phyloP scores from a whole-genome alignment of 35 echinoderm and acorn worm species.

The Nesometra sesokonis region DNA sequence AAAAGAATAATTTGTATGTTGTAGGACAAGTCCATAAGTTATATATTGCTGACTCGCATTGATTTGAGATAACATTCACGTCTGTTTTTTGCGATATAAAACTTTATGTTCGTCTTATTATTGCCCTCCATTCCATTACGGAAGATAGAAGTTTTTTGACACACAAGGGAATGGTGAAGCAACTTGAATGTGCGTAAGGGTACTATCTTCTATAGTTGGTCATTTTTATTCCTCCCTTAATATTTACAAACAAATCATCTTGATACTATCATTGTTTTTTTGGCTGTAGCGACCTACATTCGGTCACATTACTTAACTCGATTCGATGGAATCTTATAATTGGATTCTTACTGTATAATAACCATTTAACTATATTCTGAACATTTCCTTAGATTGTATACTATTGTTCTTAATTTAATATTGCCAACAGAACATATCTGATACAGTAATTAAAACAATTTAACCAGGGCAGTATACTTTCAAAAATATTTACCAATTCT shows the following conservation, averaged over 20 bases:
- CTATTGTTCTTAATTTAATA: no score
- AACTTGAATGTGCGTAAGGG: background rate
- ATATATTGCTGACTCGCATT: background rate
- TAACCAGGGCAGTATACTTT: no score
- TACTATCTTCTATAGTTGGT: background rate
- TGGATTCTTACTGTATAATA: no score
- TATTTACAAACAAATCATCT: background rate
- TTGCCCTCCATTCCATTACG: background rate
- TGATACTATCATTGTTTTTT: background rate
- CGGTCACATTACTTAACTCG: background rate
- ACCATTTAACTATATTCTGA: no score
- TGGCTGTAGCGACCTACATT: background rate
- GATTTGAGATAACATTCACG: background rate
- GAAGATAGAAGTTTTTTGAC: background rate
- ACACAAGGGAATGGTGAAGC: background rate
- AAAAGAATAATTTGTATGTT: background rate
- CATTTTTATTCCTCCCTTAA: background rate
- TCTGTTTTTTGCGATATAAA: background rate
- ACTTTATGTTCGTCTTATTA: background rate
- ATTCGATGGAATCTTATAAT: background rate
- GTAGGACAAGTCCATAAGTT: background rate
- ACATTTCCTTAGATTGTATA: no score
- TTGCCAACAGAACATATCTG: no score
- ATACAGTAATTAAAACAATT: no score
- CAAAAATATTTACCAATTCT: no score